phyloP scores from a whole-genome alignment of 2,797 vertebrate genomes.

The Denticeps clupeoides region DNA sequence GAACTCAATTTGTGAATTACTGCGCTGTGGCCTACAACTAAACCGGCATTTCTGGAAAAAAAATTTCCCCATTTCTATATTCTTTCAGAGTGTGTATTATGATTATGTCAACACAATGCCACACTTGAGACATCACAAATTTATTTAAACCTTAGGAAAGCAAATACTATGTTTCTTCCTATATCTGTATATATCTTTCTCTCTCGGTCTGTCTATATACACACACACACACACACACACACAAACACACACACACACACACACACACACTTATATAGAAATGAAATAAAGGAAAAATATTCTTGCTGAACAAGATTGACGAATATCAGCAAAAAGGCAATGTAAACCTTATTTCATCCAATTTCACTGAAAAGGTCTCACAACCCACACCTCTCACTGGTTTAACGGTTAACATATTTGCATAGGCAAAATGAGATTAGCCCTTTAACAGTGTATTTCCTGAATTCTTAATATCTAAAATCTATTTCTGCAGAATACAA shows the following conservation, averaged over 20 bases:
- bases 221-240: constrained; percentile 54
- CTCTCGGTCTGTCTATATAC: constrained; percentile 60
- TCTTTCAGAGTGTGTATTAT: constrained; percentile 14
- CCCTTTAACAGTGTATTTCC: constrained; percentile 94
- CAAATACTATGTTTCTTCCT: constrained; percentile 65
- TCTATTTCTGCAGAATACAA: constrained; percentile 62
- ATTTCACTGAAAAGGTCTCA: constrained; percentile 62
- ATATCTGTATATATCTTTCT: constrained; percentile 62
- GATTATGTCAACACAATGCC: constrained; percentile 65
- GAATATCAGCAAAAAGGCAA: constrained; percentile 86
- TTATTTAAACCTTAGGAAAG: constrained; percentile 77
- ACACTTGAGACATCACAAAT: constrained; percentile 81
- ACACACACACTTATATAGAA: constrained; percentile 73
- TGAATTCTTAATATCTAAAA: constrained; percentile 80
- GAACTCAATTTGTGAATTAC: too few relatives aligned
- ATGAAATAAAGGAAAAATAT: constrained; percentile 59
- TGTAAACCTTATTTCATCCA: constrained; percentile 88
- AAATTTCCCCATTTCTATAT: too few relatives aligned
- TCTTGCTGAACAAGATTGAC: constrained; percentile 86
- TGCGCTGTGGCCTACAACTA: too few relatives aligned
- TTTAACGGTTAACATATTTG: constrained; percentile 94
- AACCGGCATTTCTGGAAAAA: too few relatives aligned
- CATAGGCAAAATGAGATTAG: constrained; percentile 99
- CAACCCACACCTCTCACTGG: constrained; percentile 67
- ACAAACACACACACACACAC: constrained; percentile 59